Conservation (phyloP, 2,797 vertebrate species). For the Antennarius maculatus region DNA sequence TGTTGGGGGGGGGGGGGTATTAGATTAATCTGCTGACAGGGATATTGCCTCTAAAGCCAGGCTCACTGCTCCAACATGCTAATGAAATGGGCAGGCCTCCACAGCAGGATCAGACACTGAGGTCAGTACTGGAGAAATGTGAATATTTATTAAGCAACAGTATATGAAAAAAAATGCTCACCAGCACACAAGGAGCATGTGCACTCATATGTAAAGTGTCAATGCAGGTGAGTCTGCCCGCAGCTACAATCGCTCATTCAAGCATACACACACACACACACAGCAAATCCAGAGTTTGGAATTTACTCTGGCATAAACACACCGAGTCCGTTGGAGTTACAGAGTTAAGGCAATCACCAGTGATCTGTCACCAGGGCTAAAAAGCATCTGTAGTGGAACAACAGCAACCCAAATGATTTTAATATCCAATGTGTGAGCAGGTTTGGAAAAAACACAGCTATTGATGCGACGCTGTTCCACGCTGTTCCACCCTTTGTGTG, state of each 20-base stretch:
- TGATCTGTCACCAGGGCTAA: slow-evolving; percentile 55
- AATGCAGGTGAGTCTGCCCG: slow-evolving; percentile 22
- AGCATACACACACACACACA: slow-evolving; percentile 34
- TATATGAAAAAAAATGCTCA: background rate
- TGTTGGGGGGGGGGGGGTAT: slow-evolving; percentile 64
- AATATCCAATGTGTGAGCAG: slow-evolving; percentile 45
- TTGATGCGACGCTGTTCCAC: slow-evolving; percentile 42
- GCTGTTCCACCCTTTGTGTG: slow-evolving; percentile 62
- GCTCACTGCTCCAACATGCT: slow-evolving; percentile 80
- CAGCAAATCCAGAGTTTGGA: slow-evolving; percentile 45
- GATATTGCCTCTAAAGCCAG: slow-evolving; percentile 82
- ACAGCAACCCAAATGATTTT: slow-evolving; percentile 63
- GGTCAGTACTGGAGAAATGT: slow-evolving; percentile 70
- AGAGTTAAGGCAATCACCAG: slow-evolving; percentile 64
- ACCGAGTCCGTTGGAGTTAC: slow-evolving; percentile 26
- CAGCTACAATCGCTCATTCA: slow-evolving; percentile 33
- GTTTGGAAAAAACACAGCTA: slow-evolving; percentile 25
- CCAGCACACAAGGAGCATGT: background rate
- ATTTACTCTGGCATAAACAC: slow-evolving; percentile 43
- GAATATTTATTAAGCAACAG: slow-evolving; percentile 41
- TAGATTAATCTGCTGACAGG: slow-evolving; percentile 83
- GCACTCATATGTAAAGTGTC: slow-evolving; percentile 9
- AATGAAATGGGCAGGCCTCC: slow-evolving; percentile 83
- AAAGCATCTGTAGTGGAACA: slow-evolving; percentile 55
- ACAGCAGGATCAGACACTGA: slow-evolving; percentile 79